phyloP scores from a whole-genome alignment of 1,140 invertebrate genomes.

The Plectus sambesii region DNA sequence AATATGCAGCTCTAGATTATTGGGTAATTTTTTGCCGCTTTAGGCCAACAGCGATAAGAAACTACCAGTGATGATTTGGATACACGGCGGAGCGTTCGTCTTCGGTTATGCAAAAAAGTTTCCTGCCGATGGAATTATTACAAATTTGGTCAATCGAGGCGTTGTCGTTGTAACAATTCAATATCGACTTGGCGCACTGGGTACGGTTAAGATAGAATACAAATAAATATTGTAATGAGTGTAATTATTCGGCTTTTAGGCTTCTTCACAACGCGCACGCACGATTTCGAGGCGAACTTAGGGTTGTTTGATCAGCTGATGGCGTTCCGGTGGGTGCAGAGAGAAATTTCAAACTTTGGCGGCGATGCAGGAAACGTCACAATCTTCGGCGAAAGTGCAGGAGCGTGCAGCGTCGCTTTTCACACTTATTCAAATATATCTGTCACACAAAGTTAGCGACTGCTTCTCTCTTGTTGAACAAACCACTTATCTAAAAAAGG shows the following conservation, averaged over 20 bases:
- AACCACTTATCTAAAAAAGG: too few relatives aligned
- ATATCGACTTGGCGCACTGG: conserved; percentile 79
- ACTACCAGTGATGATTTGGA: conserved; percentile 66
- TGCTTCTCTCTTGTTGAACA: too few relatives aligned
- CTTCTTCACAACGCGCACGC: conserved; percentile 76
- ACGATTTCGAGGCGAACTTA: conserved; percentile 79
- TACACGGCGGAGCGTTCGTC: conserved; percentile 65
- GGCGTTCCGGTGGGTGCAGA: conserved; percentile 54
- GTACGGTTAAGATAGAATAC: conserved; percentile 74
- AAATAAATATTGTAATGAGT: conserved; percentile 56
- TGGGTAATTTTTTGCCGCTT: conserved; percentile 19
- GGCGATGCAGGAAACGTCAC: conserved; percentile 42
- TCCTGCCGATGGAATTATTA: conserved; percentile 40
- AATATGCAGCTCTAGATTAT: conserved; percentile 6
- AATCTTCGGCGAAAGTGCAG: conserved; percentile 36
- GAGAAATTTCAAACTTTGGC: conserved; percentile 45
- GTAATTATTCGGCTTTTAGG: conserved; percentile 53
- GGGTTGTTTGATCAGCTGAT: conserved; percentile 77
- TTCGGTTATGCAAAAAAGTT: conserved; percentile 73
- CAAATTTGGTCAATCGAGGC: conserved; percentile 58
- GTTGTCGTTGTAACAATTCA: conserved; percentile 82
- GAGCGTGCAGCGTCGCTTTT: conserved; percentile 45
- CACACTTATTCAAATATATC: conserved; percentile 58
- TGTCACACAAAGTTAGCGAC: too few relatives aligned
- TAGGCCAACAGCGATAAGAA: conserved; percentile 11